Percentiles rank a stretch among this genome's conserved stretches.
Evolutionary conservation across 2,797 vertebrate genomes (phyloP).

Genomic region (Enteromius argenteus): DNA sequence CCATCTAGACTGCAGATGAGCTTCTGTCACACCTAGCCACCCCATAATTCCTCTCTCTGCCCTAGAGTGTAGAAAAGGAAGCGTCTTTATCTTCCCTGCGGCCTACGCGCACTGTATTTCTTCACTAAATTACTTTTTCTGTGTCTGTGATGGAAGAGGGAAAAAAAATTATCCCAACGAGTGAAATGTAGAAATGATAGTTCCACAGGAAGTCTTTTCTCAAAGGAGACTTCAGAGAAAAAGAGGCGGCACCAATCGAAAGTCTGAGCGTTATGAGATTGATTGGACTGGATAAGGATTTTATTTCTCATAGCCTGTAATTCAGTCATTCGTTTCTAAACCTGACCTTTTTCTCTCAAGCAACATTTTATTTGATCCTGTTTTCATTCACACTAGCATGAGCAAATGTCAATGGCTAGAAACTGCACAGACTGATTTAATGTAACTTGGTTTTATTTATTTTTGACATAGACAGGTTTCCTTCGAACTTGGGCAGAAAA

Average conservation of each 20-base stretch:
- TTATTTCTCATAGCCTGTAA: slow-evolving; percentile 42
- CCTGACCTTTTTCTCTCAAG: slow-evolving; percentile 31
- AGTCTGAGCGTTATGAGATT: slow-evolving; percentile 45
- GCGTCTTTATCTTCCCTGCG: slow-evolving; percentile 75
- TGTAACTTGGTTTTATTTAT: slow-evolving; percentile 7
- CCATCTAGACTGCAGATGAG: slow-evolving; percentile 62
- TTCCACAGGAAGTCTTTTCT: slow-evolving; percentile 49
- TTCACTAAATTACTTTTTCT: slow-evolving; percentile 77
- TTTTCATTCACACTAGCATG: slow-evolving; percentile 19
- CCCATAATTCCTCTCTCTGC: slow-evolving; percentile 56
- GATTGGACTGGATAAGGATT: slow-evolving; percentile 43
- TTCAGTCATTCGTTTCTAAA: slow-evolving; percentile 41
- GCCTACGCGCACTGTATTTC: slow-evolving; percentile 70
- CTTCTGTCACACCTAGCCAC: slow-evolving; percentile 67
- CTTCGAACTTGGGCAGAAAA: neutral
- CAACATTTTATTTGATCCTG: slow-evolving; percentile 20
- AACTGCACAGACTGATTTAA: slow-evolving; percentile 2
- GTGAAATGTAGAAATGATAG: slow-evolving; percentile 73
- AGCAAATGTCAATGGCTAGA: slow-evolving; percentile 34
- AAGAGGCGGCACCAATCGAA: slow-evolving; percentile 40
- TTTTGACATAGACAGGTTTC: neutral
- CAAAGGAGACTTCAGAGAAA: slow-evolving; percentile 44
- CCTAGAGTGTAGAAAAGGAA: slow-evolving; percentile 56
- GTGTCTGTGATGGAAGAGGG: slow-evolving; percentile 69
- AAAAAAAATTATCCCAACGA: slow-evolving; percentile 71